Percentiles rank a stretch among this genome's conserved stretches.
Conservation (phyloP, 2,797 vertebrate genomes). For the Fistularia tabacaria region DNA sequence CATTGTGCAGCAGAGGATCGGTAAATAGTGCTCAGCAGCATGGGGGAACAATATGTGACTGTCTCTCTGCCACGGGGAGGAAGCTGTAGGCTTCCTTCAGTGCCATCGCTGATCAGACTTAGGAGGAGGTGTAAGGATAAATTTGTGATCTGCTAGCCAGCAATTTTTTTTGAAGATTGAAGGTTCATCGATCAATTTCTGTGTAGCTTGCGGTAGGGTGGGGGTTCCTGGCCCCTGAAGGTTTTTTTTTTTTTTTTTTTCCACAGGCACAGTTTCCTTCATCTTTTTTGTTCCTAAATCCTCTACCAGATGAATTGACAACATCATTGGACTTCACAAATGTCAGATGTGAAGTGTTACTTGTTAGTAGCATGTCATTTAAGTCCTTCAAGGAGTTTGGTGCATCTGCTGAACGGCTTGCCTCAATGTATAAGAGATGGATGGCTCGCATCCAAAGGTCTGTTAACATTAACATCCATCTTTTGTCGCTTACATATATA, state of each 20-base stretch:
- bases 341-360: conserved; percentile 32
- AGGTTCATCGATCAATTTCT: conserved; percentile 17
- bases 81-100: conserved; percentile 72
- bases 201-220: conserved; percentile 33
- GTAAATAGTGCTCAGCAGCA: conserved; percentile 70
- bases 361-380: conserved; percentile 70
- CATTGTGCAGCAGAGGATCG: conserved; percentile 68
- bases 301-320: conserved; percentile 2
- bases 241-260: conserved; percentile 24
- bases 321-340: conserved; percentile 36
- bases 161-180: conserved; percentile 47
- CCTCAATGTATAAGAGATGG: conserved; percentile 75
- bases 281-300: conserved; percentile 18
- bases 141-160: conserved; percentile 45
- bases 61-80: conserved; percentile 65
- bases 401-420: conserved; percentile 70
- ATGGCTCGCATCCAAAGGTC: conserved; percentile 74
- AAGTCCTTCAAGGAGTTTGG: conserved; percentile 73
- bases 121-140: conserved; percentile 52
- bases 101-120: conserved; percentile 69
- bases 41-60: conserved; percentile 74
- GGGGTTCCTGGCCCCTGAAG: conserved; percentile 14
- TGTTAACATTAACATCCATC: conserved; percentile 32
- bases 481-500: too few species aligned
- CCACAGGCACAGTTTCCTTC: not conserved